Conservation (phyloP, 92 coral and sea anemone genomes). For the Chrysogorgia sp. region DNA sequence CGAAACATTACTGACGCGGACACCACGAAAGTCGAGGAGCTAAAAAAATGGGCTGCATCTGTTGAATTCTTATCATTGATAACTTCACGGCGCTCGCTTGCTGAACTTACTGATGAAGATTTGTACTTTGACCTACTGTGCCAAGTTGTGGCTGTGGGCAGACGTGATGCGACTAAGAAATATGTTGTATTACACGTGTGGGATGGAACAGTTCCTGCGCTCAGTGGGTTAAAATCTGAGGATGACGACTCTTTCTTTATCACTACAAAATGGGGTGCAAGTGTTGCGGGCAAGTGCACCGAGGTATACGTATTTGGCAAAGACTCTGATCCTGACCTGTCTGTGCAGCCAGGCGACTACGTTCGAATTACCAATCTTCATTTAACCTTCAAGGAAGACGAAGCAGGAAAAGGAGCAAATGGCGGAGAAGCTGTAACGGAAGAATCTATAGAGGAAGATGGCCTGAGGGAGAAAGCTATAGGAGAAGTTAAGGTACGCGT, state of each 20-base stretch:
- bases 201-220: slow-evolving; percentile 78
- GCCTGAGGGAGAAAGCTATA: too few relatives aligned
- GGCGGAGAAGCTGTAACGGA: too few relatives aligned
- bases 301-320: slow-evolving; percentile 66
- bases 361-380: slow-evolving; percentile 72
- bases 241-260: background rate
- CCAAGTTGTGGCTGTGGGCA: slow-evolving; percentile 67
- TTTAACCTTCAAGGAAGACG: slow-evolving; percentile 11
- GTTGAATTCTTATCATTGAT: background rate
- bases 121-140: slow-evolving; percentile 72
- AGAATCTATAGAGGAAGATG: too few relatives aligned
- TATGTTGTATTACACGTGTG: slow-evolving; percentile 64
- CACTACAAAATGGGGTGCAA: background rate
- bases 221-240: background rate
- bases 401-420: background rate
- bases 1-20: slow-evolving; percentile 53
- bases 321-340: slow-evolving; percentile 54
- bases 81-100: slow-evolving; percentile 8
- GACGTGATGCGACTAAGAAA: background rate
- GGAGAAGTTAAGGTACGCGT: too few relatives aligned
- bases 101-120: slow-evolving; percentile 46
- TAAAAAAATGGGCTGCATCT: slow-evolving; percentile 57
- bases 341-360: slow-evolving; percentile 66
- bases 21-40: slow-evolving; percentile 51
- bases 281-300: slow-evolving; percentile 30